Percentiles rank a stretch among this genome's conserved stretches.
Conservation (phyloP, 2,888 invertebrate species). For the Euzetes globulus region DNA sequence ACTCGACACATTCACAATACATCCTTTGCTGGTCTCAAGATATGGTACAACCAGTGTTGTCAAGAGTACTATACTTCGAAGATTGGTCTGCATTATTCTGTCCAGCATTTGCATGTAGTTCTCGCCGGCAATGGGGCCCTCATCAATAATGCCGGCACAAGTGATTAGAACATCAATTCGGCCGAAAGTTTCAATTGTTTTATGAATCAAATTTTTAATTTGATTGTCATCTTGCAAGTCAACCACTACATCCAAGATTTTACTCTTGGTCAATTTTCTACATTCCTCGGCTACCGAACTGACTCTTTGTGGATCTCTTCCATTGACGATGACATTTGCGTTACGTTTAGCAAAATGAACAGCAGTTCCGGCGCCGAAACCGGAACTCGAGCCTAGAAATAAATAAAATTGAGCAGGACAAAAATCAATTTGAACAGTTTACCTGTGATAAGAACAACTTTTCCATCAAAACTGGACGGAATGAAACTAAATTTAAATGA, state of each 20-base stretch:
- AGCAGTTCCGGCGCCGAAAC: background rate
- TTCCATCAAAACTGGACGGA: too few species aligned
- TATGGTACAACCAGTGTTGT: slow-evolving; percentile 3
- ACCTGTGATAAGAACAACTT: too few species aligned
- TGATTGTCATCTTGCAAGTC: slow-evolving; percentile 8
- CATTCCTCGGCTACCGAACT: background rate
- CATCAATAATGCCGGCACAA: background rate
- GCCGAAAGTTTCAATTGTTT: background rate
- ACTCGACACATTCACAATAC: slow-evolving; percentile 16
- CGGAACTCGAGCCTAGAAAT: slow-evolving; percentile 8
- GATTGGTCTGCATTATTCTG: background rate
- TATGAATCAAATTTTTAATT: background rate
- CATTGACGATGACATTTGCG: slow-evolving; percentile 3
- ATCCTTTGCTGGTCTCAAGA: background rate
- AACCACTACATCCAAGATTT: background rate
- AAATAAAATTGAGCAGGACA: too few species aligned
- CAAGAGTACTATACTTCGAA: background rate
- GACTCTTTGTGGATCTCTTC: background rate
- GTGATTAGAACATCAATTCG: slow-evolving; percentile 10
- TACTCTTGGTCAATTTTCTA: background rate
- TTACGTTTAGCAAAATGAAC: slow-evolving; percentile 4
- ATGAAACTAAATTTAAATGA: too few species aligned
- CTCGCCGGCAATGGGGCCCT: background rate
- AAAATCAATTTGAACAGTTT: too few species aligned
- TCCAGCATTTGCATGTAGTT: background rate